Conservation (phyloP, 2,113 vertebrate genomes). For the Myrmecobius fasciatus region DNA sequence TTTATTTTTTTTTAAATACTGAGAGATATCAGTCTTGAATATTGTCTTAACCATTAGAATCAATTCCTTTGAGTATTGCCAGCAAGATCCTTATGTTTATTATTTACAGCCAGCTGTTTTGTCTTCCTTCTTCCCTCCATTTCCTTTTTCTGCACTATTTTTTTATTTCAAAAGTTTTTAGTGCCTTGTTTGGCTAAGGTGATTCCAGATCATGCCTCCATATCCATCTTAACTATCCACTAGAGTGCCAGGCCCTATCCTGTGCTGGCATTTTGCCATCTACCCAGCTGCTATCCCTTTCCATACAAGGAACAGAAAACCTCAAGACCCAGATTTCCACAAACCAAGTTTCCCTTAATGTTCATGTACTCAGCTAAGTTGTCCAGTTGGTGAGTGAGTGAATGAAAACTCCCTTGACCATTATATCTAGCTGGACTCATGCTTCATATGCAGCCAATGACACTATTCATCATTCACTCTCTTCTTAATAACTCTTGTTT, state of each 20-base stretch:
- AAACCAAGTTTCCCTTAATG: neutral
- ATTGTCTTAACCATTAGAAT: conserved; percentile 14
- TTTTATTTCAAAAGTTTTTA: neutral
- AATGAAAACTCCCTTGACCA: neutral
- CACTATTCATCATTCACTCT: no score
- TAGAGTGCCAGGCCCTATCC: neutral
- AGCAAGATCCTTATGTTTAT: conserved; percentile 7
- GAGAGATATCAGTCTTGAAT: neutral
- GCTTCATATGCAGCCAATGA: neutral
- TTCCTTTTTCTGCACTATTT: neutral
- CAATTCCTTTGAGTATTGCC: neutral
- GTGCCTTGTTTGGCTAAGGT: neutral
- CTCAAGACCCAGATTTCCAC: neutral
- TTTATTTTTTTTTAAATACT: neutral
- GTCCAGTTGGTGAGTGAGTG: neutral
- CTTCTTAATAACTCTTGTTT: no score
- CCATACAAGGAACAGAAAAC: neutral
- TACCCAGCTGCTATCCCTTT: neutral
- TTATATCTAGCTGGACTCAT: neutral
- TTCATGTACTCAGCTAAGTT: neutral
- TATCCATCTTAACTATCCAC: neutral
- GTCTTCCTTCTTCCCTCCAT: neutral
- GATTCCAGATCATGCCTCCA: neutral
- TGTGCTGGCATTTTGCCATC: neutral
- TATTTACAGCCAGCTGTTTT: neutral